These are phyloP conservation scores for Eupeodes latifasciatus DNA, from an alignment of 2,888 invertebrate genomes.

Conservation along the genomic window DNA sequence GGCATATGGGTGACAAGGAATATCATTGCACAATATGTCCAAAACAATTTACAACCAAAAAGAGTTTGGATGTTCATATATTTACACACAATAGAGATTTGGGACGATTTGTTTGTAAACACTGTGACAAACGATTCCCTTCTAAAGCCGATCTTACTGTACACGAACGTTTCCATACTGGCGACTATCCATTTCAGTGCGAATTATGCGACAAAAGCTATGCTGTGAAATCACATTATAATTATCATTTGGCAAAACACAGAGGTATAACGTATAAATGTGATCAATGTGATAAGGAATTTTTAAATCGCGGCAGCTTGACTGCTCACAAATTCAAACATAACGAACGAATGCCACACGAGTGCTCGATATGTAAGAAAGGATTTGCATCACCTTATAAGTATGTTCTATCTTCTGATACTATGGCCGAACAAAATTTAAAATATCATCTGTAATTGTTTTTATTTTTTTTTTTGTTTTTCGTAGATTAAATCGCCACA, in stretches of 20 bases:
- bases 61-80: conserved; percentile 57
- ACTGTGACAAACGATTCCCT: conserved; percentile 63
- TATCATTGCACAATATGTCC: conserved; percentile 54
- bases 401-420: conserved; percentile 21
- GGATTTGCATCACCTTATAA: conserved; percentile 69
- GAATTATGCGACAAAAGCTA: conserved; percentile 62
- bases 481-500: conserved; percentile 58
- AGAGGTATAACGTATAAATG: conserved; percentile 71
- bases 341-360: conserved; percentile 59
- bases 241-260: conserved; percentile 73
- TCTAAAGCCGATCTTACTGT: conserved; percentile 68
- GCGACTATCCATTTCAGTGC: conserved; percentile 70
- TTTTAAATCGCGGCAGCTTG: conserved; percentile 63
- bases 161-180: conserved; percentile 74
- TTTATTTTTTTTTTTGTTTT: background rate
- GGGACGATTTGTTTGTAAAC: conserved; percentile 60
- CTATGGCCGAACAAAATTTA: background rate
- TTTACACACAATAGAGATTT: conserved; percentile 66
- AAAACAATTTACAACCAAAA: conserved; percentile 66
- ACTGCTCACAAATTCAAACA: conserved; percentile 64
- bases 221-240: conserved; percentile 72
- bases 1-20: conserved; percentile 56
- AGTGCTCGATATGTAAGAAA: conserved; percentile 60
- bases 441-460: background rate
- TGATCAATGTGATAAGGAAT: conserved; percentile 67